phyloP scores from a whole-genome alignment of 2,797 vertebrate species.

The Halcyon badia region DNA sequence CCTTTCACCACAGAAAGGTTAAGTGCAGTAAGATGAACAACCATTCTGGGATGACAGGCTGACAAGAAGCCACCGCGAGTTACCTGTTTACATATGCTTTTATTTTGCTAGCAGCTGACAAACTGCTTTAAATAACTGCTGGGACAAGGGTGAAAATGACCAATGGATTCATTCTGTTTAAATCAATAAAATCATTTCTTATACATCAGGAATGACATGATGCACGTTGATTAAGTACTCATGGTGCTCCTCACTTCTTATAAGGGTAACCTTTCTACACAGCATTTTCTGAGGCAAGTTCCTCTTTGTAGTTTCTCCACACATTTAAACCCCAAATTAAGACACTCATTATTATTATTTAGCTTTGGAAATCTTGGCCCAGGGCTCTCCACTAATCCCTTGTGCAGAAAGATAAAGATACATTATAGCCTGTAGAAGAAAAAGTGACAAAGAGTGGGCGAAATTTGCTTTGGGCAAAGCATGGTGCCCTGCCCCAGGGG shows the following conservation, averaged over 20 bases:
- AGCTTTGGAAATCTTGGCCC: neutral
- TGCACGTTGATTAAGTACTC: neutral
- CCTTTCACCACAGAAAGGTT: neutral
- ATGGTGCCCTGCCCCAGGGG: rapidly evolving
- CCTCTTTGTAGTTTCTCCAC: neutral
- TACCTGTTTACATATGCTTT: neutral
- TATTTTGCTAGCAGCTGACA: slow-evolving; percentile 9
- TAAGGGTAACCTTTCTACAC: neutral
- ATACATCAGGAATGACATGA: neutral
- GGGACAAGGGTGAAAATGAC: neutral
- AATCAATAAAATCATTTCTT: slow-evolving; percentile 41
- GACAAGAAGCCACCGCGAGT: neutral
- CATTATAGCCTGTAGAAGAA: neutral
- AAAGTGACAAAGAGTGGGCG: neutral
- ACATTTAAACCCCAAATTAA: neutral
- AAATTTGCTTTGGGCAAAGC: neutral
- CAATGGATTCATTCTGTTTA: neutral
- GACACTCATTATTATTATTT: neutral
- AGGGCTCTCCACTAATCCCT: neutral
- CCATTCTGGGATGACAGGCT: neutral
- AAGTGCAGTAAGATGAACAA: neutral
- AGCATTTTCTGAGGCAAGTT: neutral
- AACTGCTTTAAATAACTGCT: neutral
- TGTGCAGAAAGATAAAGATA: neutral
- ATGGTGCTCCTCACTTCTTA: neutral